Conservation (phyloP, 2,888 invertebrate genomes). For the Aspidapion aeneum region DNA sequence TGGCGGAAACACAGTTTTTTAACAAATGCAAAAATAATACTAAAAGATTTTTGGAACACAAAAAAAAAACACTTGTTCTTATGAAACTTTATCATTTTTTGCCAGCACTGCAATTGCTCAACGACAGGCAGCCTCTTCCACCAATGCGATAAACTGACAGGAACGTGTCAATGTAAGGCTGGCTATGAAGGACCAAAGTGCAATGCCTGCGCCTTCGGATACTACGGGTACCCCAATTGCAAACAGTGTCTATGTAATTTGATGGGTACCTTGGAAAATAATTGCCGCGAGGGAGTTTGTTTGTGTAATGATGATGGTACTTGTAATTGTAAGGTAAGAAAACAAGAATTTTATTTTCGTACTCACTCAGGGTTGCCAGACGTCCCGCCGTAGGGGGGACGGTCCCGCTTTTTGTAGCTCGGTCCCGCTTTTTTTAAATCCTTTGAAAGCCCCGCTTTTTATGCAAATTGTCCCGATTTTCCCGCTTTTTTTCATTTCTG, state of each 20-base stretch:
- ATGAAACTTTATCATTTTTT: slow-evolving; percentile 20
- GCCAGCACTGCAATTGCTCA: slow-evolving; percentile 72
- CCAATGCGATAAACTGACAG: slow-evolving; percentile 62
- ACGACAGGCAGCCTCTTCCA: slow-evolving; percentile 63
- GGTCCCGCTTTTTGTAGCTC: too few species aligned
- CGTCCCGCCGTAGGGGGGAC: too few species aligned
- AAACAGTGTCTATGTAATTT: slow-evolving; percentile 77
- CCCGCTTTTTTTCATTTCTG: too few species aligned
- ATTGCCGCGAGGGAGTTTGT: slow-evolving; percentile 56
- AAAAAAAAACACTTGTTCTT: background rate
- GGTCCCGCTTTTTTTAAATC: too few species aligned
- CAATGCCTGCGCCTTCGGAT: slow-evolving; percentile 78
- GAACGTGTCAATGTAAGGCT: slow-evolving; percentile 72
- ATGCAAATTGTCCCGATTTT: too few species aligned
- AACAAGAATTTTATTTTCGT: slow-evolving; percentile 1
- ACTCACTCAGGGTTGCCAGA: too few species aligned
- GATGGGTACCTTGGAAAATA: slow-evolving; percentile 60
- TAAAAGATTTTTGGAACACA: too few species aligned
- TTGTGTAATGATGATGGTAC: slow-evolving; percentile 74
- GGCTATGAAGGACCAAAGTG: slow-evolving; percentile 78
- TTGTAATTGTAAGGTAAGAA: slow-evolving; percentile 82
- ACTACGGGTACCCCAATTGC: slow-evolving; percentile 87
- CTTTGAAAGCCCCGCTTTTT: too few species aligned
- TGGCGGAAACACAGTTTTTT: too few species aligned
- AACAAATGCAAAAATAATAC: too few species aligned